Evolutionary conservation across 2,888 invertebrate species (phyloP).

Genomic region (Cerceris rybyensis): DNA sequence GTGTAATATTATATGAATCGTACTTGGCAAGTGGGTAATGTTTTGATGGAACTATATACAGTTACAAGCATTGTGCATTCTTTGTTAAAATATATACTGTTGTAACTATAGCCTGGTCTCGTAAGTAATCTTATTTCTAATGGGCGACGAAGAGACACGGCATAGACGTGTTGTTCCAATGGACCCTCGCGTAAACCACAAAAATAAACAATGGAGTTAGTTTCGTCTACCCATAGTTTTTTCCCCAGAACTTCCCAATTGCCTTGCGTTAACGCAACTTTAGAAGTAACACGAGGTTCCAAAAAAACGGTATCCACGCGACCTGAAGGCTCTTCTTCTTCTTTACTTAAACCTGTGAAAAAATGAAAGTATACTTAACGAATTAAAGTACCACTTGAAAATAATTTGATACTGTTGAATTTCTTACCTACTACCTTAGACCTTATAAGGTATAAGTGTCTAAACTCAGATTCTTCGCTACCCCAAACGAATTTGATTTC

Average conservation of each 20-base stretch:
- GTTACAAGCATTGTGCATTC: constrained; percentile 91
- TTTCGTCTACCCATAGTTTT: constrained; percentile 93
- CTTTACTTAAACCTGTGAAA: constrained; percentile 82
- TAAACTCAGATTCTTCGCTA: constrained; percentile 94
- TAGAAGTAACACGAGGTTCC: constrained; percentile 86
- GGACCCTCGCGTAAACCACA: constrained; percentile 95
- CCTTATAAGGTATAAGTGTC: constrained; percentile 93
- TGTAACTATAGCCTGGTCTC: constrained; percentile 92
- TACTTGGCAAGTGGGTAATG: constrained; percentile 89
- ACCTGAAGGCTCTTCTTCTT: constrained; percentile 83
- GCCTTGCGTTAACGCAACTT: constrained; percentile 91
- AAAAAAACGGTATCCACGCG: constrained; percentile 83
- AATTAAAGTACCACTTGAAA: not conserved
- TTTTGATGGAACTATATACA: constrained; percentile 92
- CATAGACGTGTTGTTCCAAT: constrained; percentile 96
- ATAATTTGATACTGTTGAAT: not conserved
- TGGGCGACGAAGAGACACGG: constrained; percentile 88
- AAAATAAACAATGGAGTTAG: constrained; percentile 93
- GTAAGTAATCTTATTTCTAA: constrained; percentile 90
- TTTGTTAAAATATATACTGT: constrained; percentile 83
- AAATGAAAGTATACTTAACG: not conserved
- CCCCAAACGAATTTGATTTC: constrained; percentile 92
- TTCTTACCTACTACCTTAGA: constrained; percentile 82
- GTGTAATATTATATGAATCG: constrained; percentile 4
- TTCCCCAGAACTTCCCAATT: constrained; percentile 96